Percentiles rank a stretch among this genome's conserved stretches.
Conservation (phyloP, 2,888 invertebrate species). For the Drosophila mercatorum region DNA sequence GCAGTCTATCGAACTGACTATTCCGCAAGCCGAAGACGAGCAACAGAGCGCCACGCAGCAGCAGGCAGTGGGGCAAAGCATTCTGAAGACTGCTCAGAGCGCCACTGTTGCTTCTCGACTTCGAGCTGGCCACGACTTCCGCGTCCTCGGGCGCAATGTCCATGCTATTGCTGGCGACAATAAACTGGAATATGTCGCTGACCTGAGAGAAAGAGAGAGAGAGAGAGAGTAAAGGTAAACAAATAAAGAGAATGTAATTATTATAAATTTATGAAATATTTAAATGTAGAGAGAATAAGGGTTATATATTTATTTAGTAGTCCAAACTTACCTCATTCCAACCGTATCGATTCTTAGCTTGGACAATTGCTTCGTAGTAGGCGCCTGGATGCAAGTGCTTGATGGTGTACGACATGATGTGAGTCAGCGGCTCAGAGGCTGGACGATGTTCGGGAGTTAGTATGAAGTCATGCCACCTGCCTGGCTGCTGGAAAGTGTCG, state of each 20-base stretch:
- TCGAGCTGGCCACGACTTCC: constrained; percentile 85
- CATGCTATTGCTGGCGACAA: constrained; percentile 82
- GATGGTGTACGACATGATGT: constrained; percentile 88
- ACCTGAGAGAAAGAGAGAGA: constrained; percentile 84
- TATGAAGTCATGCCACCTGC: constrained; percentile 88
- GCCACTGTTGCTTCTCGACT: constrained; percentile 83
- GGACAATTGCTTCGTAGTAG: constrained; percentile 90
- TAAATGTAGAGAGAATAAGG: no score
- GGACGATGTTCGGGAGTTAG: constrained; percentile 84
- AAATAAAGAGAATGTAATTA: not conserved
- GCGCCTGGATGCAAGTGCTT: constrained; percentile 88
- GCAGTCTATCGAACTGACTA: constrained; percentile 66
- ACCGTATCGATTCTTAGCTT: constrained; percentile 90
- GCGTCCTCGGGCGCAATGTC: constrained; percentile 84
- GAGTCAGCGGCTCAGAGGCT: constrained; percentile 85
- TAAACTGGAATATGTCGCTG: constrained; percentile 90
- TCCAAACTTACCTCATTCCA: constrained; percentile 88
- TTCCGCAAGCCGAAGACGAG: constrained; percentile 62
- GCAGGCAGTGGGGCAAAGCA: constrained; percentile 50
- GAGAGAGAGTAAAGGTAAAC: constrained; percentile 33
- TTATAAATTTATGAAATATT: not conserved
- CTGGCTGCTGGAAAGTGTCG: constrained; percentile 89
- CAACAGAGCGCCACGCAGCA: constrained; percentile 57
- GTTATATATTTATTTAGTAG: no score
- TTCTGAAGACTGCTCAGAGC: constrained; percentile 51